Conservation (phyloP, 1,140 invertebrate species). For the Nebria ingens region DNA sequence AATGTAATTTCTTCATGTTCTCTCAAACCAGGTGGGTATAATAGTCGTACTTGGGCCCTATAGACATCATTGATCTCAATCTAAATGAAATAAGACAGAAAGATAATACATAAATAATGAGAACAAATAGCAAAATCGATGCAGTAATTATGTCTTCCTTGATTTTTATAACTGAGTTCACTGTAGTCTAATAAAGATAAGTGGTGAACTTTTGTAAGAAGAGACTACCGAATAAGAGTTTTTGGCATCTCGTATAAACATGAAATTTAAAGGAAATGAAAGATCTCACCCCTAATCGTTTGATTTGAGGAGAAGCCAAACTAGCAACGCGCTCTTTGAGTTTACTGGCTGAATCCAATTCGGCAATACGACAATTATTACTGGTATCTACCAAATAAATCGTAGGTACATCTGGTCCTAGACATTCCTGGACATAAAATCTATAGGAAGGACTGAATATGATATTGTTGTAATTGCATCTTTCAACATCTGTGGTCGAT, state of each 20-base stretch:
- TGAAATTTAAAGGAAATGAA: too few relatives aligned
- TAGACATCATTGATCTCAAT: slow-evolving; percentile 39
- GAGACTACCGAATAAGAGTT: too few relatives aligned
- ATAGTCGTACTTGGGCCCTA: slow-evolving; percentile 51
- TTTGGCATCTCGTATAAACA: too few relatives aligned
- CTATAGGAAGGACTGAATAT: slow-evolving; percentile 50
- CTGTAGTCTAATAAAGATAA: too few relatives aligned
- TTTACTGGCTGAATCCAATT: slow-evolving; percentile 44
- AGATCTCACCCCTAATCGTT: slow-evolving; percentile 41
- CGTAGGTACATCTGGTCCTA: slow-evolving; percentile 58
- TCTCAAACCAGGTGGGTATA: slow-evolving; percentile 62
- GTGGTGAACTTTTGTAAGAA: too few relatives aligned
- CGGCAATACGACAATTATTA: slow-evolving; percentile 42
- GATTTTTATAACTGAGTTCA: too few relatives aligned
- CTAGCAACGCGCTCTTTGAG: slow-evolving; percentile 38
- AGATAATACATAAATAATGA: not conserved
- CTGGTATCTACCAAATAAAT: slow-evolving; percentile 46
- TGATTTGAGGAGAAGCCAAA: slow-evolving; percentile 45
- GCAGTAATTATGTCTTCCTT: too few relatives aligned
- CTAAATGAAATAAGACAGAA: slow-evolving; percentile 24
- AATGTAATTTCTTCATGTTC: slow-evolving; percentile 73
- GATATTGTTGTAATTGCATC: slow-evolving; percentile 52
- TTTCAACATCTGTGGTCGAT: slow-evolving; percentile 35
- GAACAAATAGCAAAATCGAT: too few relatives aligned
- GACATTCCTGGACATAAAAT: slow-evolving; percentile 54